Base-by-base conservation (phyloP, 2,888 invertebrate genomes). In the Lithosia quadra region DNA sequence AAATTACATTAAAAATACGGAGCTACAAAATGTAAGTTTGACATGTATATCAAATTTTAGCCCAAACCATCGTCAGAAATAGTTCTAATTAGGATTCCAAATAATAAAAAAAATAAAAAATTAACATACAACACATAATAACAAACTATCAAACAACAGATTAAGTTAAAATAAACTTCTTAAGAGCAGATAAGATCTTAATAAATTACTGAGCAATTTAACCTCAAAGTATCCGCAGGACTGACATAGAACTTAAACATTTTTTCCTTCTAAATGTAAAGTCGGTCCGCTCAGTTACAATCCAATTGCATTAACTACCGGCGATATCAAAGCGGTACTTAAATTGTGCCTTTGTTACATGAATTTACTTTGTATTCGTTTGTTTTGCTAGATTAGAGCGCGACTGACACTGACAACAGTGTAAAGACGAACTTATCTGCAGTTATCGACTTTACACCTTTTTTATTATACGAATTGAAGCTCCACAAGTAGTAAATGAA, bases 191-290 rank as follows among this genome's bases (percentile, higher is more conserved):
- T n/a, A 49, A 49, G 18, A n/a, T 49, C n/a, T n/a, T 8, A n/a
- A 49, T 18, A 49, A 49, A 49, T n/a, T 49, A 43, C 43, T 2
- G 49, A n/a, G 49, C 49, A 49, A 49, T n/a, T 49, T 49, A 49
- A 49, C 49, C 49, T 49, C n/a, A 49, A 18, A 49, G 49, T 49
- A n/a, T 18, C n/a, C n/a, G 2, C n/a, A 49, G 49, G 9, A 49
- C n/a, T 49, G 49, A n/a, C 18, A 49, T 8, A 9, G 49, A n/a
- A n/a, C n/a, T 49, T 9, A 9, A 2, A 8, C 0, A 49, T 49
- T 49, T 49, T 49, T n/a, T n/a, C n/a, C n/a, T 9, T 49, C n/a
- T 49, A n/a, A 49, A 49, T 49, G 49, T 49, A 49, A n/a, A 49
- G 49, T 49, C 49, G 0, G 49, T n/a, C 9, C 49, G 9, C n/a